Conservation (phyloP, 2,113 vertebrate genomes). For the Mirounga angustirostris region DNA sequence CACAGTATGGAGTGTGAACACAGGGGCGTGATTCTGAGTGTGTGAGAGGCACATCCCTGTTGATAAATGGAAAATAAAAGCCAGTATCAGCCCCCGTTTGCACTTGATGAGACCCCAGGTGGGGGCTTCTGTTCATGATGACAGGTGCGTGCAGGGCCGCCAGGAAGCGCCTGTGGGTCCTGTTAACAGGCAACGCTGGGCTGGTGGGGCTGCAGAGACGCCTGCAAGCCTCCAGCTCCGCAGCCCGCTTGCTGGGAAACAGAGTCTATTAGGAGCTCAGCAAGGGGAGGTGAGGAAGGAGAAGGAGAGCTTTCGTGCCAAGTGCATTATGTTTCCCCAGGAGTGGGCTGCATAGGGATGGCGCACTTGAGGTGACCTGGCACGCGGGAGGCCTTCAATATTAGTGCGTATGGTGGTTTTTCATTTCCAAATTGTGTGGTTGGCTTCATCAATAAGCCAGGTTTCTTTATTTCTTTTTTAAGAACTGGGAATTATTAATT, state of each 20-base stretch:
- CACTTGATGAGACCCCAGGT: neutral
- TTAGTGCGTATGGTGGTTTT: neutral
- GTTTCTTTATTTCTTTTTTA: neutral
- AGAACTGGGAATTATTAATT: neutral
- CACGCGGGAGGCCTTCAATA: neutral
- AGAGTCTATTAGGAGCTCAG: neutral
- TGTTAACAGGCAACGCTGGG: no score
- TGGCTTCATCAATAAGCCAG: neutral
- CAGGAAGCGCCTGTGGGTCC: rapidly evolving
- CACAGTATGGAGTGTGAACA: neutral
- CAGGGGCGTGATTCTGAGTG: neutral
- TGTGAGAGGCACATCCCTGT: neutral
- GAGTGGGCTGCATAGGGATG: rapidly evolving
- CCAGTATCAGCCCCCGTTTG: neutral
- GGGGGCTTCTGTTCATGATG: neutral
- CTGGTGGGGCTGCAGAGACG: no score
- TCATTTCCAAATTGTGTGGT: neutral
- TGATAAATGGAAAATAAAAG: neutral
- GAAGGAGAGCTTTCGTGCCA: rapidly evolving
- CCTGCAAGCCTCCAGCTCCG: neutral
- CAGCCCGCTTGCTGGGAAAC: neutral
- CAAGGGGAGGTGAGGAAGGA: neutral
- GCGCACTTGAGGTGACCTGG: rapidly evolving
- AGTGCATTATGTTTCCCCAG: neutral
- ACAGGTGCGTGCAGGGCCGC: rapidly evolving